phyloP scores from a whole-genome alignment of 1,140 invertebrate genomes.

The Meloidogyne hapla region DNA sequence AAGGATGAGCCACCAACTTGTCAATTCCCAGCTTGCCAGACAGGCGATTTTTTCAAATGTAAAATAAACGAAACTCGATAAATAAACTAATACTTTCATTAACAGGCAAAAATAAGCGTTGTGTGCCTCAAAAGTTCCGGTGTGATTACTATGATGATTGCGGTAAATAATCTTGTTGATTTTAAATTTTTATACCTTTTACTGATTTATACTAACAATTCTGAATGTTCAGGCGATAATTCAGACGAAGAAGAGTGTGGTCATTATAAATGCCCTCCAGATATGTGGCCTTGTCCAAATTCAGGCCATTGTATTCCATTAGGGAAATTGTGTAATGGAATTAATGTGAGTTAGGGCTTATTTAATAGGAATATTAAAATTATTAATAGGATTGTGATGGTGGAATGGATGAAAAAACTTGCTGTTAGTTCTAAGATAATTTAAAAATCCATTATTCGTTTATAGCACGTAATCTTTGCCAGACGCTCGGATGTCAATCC shows the following conservation, averaged over 20 bases:
- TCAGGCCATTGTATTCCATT: constrained; percentile 81
- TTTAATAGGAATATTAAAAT: not conserved
- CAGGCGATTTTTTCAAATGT: constrained; percentile 83
- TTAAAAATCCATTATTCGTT: not conserved
- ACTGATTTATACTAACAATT: constrained; percentile 46
- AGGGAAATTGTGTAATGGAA: constrained; percentile 82
- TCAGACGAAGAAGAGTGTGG: constrained; percentile 83
- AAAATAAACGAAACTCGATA: no score
- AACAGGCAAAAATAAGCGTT: constrained; percentile 79
- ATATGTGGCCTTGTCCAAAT: constrained; percentile 83
- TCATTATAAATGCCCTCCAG: constrained; percentile 80
- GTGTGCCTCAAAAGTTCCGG: constrained; percentile 75
- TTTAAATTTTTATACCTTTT: constrained; percentile 26
- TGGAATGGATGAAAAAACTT: constrained; percentile 79
- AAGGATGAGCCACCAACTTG: constrained; percentile 80
- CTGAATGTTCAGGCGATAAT: constrained; percentile 65
- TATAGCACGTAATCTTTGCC: constrained; percentile 76
- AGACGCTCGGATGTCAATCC: constrained; percentile 79
- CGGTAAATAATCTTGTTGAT: constrained; percentile 36
- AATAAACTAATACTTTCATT: no score
- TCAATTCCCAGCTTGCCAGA: constrained; percentile 83
- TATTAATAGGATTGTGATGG: constrained; percentile 80
- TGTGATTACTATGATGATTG: constrained; percentile 67
- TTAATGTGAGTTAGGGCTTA: constrained; percentile 61
- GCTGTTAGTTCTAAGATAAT: constrained; percentile 42